These are phyloP conservation scores for Nyctalus aviator DNA, from an alignment of 2,797 vertebrate species.

Conservation along the genomic window DNA sequence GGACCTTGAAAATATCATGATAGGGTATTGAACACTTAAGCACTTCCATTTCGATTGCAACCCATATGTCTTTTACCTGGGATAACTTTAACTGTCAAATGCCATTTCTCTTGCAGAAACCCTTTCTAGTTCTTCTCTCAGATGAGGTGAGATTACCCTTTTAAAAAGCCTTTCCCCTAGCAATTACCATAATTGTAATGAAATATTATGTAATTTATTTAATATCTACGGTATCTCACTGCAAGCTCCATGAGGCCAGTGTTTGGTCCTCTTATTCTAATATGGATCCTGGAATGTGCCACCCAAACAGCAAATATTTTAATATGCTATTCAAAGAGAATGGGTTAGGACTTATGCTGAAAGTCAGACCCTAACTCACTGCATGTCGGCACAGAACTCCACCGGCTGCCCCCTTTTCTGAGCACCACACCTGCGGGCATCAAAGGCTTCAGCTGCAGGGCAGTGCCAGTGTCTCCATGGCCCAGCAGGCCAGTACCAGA, in stretches of 20 bases:
- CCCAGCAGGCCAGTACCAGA: neutral
- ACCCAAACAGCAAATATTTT: neutral
- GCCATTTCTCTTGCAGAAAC: neutral
- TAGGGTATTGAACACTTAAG: neutral
- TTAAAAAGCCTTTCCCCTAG: neutral
- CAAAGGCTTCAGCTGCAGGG: neutral
- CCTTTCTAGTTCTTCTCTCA: neutral
- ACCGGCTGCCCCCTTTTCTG: neutral
- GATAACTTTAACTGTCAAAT: conserved; percentile 21
- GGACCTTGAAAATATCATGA: conserved; percentile 26
- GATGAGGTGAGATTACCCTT: neutral
- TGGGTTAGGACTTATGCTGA: neutral
- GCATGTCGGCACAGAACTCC: neutral
- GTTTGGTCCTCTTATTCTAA: neutral
- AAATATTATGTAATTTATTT: neutral
- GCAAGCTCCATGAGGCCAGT: neutral
- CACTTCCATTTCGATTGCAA: neutral
- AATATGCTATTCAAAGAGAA: neutral
- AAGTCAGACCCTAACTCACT: neutral
- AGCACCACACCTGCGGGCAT: neutral
- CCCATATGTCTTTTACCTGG: neutral
- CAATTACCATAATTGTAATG: neutral
- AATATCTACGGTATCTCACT: neutral
- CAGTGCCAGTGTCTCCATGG: neutral
- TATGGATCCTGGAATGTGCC: neutral